These are phyloP conservation scores for Samia ricini DNA, from an alignment of 1,140 invertebrate genomes.

Conservation along the genomic window DNA sequence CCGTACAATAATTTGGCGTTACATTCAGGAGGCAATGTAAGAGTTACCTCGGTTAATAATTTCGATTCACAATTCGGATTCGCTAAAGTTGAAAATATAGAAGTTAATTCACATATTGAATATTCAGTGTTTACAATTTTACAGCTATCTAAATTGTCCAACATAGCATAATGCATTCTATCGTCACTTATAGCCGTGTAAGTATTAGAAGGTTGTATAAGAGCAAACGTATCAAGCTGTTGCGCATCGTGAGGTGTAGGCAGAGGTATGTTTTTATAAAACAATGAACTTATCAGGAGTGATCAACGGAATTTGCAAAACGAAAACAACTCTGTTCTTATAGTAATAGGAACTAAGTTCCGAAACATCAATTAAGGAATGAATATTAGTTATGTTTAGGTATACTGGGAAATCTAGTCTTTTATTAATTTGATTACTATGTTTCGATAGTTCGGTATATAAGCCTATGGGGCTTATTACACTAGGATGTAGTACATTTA, in stretches of 20 bases:
- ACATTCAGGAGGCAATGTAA: too few species aligned
- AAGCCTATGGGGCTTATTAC: slow-evolving; percentile 23
- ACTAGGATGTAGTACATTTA: slow-evolving; percentile 29
- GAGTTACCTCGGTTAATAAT: too few species aligned
- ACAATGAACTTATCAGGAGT: slow-evolving; percentile 14
- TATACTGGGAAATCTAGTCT: slow-evolving; percentile 23
- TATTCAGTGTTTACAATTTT: too few species aligned
- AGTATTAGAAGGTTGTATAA: too few species aligned
- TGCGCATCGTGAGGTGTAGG: not conserved
- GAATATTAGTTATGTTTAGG: slow-evolving; percentile 22
- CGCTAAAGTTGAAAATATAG: too few species aligned
- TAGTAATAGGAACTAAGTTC: slow-evolving; percentile 25
- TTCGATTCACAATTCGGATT: too few species aligned
- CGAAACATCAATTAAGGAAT: slow-evolving; percentile 26
- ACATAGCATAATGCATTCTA: not conserved
- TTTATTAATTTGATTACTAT: slow-evolving; percentile 13
- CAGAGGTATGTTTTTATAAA: slow-evolving; percentile 23
- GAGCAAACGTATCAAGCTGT: not conserved
- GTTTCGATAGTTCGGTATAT: slow-evolving; percentile 23
- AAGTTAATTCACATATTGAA: too few species aligned
- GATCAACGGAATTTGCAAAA: slow-evolving; percentile 18
- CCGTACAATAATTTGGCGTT: too few species aligned
- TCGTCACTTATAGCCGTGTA: too few species aligned
- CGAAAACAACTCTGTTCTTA: slow-evolving; percentile 26
- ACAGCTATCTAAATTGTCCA: too few species aligned